phyloP scores from a whole-genome alignment of 2,797 vertebrate genomes.

The Tenualosa thibaudeaui region DNA sequence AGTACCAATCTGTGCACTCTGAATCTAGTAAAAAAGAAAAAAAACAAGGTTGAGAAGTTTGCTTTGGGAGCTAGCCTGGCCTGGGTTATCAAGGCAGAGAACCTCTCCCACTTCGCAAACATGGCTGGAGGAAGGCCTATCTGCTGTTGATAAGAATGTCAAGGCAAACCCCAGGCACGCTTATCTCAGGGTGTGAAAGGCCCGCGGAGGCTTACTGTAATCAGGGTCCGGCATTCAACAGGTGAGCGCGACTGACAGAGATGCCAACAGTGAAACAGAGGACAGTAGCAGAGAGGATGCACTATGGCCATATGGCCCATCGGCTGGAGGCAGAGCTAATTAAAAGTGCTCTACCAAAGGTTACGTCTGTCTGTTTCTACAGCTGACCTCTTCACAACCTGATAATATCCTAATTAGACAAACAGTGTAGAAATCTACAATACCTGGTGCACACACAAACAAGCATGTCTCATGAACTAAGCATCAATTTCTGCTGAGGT shows the following conservation, averaged over 20 bases:
- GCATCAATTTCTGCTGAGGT: not conserved
- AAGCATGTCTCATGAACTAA: not conserved
- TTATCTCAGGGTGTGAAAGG: conserved; percentile 9
- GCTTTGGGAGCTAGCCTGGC: conserved; percentile 53
- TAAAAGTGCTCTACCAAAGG: conserved; percentile 71
- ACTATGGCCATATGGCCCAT: conserved; percentile 65
- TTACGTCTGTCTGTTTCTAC: conserved; percentile 67
- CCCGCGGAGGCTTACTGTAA: not conserved
- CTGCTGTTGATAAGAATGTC: conserved; percentile 44
- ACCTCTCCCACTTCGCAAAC: conserved; percentile 54
- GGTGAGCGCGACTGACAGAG: not conserved
- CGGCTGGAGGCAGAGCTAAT: conserved; percentile 68
- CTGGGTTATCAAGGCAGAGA: conserved; percentile 56
- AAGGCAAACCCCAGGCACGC: conserved; percentile 6
- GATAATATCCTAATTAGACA: conserved; percentile 67
- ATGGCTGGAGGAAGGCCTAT: conserved; percentile 26
- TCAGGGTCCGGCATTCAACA: conserved; percentile 29
- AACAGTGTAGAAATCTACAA: conserved; percentile 53
- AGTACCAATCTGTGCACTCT: not conserved
- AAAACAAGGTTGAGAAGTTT: conserved; percentile 52
- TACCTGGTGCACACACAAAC: not conserved
- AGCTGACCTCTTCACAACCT: conserved; percentile 64
- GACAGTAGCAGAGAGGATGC: conserved; percentile 44
- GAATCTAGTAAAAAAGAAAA: not conserved
- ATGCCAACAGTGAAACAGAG: conserved; percentile 14